Percentiles rank a stretch among this genome's conserved stretches.
These are phyloP conservation scores for Conus ventricosus DNA, from an alignment of 1,140 invertebrate species.

Conservation along the genomic window DNA sequence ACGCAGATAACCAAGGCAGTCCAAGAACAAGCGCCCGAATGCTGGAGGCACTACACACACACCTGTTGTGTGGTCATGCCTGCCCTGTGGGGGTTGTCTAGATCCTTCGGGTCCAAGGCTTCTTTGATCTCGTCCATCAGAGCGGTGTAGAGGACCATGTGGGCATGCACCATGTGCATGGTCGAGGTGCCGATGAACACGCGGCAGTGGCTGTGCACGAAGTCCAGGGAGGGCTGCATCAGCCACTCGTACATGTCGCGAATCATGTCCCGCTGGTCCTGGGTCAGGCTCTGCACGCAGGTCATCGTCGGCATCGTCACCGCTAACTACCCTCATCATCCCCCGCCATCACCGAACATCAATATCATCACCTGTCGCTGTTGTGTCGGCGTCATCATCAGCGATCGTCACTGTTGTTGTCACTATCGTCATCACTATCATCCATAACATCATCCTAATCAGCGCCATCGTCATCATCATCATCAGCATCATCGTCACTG, in stretches of 20 bases:
- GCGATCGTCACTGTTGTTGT: no score
- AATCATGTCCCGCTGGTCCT: slow-evolving; percentile 57
- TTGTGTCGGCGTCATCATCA: no score
- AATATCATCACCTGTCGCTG: no score
- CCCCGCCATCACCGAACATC: no score
- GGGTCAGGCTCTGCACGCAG: slow-evolving; percentile 41
- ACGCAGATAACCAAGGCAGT: no score
- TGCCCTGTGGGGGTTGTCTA: neutral
- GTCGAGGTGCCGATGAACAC: slow-evolving; percentile 87
- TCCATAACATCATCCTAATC: no score
- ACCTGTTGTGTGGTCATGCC: slow-evolving; percentile 67
- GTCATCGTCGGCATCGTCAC: no score
- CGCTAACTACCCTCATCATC: no score
- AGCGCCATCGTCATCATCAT: no score
- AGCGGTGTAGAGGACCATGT: slow-evolving; percentile 70
- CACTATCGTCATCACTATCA: no score
- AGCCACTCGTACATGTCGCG: slow-evolving; percentile 63
- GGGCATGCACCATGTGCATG: slow-evolving; percentile 81
- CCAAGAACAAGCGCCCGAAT: no score
- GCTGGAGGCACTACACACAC: neutral
- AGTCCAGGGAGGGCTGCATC: slow-evolving; percentile 75
- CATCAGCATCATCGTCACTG: no score
- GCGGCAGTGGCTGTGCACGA: slow-evolving; percentile 79
- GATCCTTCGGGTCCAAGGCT: slow-evolving; percentile 32
- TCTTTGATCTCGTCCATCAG: slow-evolving; percentile 72